A percentile compares a stretch with the other conserved stretches of the same genome.
phyloP scores from a whole-genome alignment of 2,888 invertebrate genomes.

The Scaptomyza parva region DNA sequence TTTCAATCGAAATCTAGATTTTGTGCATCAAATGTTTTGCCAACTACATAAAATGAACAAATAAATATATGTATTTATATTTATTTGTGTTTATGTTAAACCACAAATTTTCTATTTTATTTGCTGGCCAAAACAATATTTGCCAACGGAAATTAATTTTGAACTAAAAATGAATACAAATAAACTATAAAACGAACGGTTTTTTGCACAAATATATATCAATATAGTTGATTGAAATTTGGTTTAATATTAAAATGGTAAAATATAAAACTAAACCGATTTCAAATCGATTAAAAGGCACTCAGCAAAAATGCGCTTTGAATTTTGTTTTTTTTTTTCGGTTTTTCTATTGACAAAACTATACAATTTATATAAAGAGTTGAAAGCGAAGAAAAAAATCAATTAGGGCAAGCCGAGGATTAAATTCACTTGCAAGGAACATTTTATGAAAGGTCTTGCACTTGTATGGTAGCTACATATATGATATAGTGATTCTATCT shows the following conservation, averaged over 20 bases:
- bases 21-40: neutral
- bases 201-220: neutral
- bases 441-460: too few species aligned
- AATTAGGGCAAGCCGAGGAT: too few species aligned
- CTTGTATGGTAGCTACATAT: too few species aligned
- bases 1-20: neutral
- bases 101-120: conserved; percentile 13
- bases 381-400: neutral
- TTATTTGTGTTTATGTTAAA: neutral
- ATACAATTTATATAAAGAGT: neutral
- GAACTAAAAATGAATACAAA: neutral
- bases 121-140: conserved; percentile 1
- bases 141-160: conserved; percentile 10
- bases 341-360: neutral
- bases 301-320: neutral
- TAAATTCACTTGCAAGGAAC: too few species aligned
- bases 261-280: neutral
- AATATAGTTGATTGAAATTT: neutral
- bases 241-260: neutral
- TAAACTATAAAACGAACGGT: neutral
- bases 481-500: too few species aligned
- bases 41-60: neutral
- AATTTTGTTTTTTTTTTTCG: too few species aligned
- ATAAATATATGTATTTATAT: neutral
- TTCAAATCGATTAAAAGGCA: neutral